Percentiles rank a stretch among this genome's conserved stretches.
These are phyloP conservation scores for Plutella xylostella DNA, from an alignment of 2,888 invertebrate genomes.

Conservation along the genomic window DNA sequence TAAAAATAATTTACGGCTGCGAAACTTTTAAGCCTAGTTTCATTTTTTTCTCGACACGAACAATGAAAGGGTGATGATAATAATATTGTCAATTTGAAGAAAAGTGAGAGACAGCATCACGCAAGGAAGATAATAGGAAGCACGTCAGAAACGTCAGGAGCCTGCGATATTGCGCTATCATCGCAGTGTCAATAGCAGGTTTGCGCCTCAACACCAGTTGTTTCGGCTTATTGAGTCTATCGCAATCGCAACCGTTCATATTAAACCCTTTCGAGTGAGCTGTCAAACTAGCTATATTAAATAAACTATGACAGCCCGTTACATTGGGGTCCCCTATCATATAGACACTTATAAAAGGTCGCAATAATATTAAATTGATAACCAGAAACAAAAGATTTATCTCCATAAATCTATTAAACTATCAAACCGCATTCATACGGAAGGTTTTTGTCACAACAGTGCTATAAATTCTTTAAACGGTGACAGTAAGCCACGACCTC, in stretches of 20 bases:
- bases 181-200: conserved; percentile 61
- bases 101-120: no score
- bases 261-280: conserved; percentile 64
- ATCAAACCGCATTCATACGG: conserved; percentile 46
- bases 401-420: conserved; percentile 54
- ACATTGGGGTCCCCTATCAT: conserved; percentile 28
- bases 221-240: conserved; percentile 63
- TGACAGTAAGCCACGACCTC: conserved; percentile 64
- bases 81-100: no score
- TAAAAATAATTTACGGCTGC: no score
- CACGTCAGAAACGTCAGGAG: not conserved
- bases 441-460: conserved; percentile 56
- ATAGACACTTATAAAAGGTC: conserved; percentile 38
- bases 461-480: conserved; percentile 51
- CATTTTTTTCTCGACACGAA: no score
- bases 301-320: conserved; percentile 34
- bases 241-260: no score
- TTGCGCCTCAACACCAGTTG: conserved; percentile 59
- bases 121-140: no score
- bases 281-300: conserved; percentile 56
- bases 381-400: conserved; percentile 47
- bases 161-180: conserved; percentile 39
- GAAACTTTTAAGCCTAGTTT: no score
- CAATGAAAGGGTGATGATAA: no score
- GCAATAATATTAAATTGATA: conserved; percentile 43